These are phyloP conservation scores for Neomonachus schauinslandi DNA, from an alignment of 2,113 vertebrate species.

Conservation along the genomic window DNA sequence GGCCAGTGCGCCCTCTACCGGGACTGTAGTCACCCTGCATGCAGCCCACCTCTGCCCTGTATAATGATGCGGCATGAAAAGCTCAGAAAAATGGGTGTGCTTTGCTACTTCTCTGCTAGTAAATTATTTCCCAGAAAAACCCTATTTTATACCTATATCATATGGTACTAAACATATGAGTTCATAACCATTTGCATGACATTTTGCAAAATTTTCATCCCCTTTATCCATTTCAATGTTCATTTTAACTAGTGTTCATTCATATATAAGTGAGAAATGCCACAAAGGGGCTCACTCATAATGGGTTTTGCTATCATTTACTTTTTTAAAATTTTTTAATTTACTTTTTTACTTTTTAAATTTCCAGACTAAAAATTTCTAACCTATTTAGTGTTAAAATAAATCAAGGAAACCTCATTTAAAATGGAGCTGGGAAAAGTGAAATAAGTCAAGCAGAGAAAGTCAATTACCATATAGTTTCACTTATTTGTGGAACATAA, in stretches of 20 bases:
- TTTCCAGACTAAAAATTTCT: not conserved
- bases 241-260: not conserved
- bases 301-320: not conserved
- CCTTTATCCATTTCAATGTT: not conserved
- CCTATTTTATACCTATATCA: not conserved
- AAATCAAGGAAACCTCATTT: not conserved
- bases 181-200: not conserved
- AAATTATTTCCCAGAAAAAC: not conserved
- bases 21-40: not conserved
- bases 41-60: not conserved
- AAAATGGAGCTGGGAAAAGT: not conserved
- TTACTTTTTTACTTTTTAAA: not conserved
- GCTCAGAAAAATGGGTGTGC: not conserved
- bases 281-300: not conserved
- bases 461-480: no score
- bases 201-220: not conserved
- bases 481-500: no score
- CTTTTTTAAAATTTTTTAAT: not conserved
- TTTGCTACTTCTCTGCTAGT: not conserved
- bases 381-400: not conserved
- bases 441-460: no score
- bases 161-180: not conserved
- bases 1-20: not conserved
- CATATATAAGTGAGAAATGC: not conserved
- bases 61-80: accelerated